Conservation (phyloP, 2,888 invertebrate genomes). For the Xanthia togata region DNA sequence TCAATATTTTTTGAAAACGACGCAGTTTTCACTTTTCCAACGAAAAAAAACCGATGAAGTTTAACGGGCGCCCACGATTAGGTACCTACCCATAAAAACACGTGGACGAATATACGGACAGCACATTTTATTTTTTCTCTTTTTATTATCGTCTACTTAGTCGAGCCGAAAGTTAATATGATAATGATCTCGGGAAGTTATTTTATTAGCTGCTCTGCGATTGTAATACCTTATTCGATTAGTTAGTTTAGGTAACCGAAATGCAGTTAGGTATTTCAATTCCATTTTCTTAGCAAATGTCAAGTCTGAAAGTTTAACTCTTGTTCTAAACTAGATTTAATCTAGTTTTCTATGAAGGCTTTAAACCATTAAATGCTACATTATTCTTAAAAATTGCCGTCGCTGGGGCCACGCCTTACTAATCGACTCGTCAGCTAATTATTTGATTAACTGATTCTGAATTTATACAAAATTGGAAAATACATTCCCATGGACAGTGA, state of each 20-base stretch:
- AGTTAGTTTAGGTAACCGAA: not conserved
- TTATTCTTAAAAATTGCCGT: not conserved
- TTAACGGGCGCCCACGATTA: not conserved
- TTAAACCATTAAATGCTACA: not conserved
- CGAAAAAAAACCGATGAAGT: not conserved
- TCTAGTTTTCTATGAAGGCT: not conserved
- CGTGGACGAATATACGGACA: not conserved
- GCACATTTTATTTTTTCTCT: not conserved
- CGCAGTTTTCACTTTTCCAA: no score
- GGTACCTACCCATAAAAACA: slow-evolving; percentile 2
- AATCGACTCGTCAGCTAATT: not conserved
- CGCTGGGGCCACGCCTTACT: slow-evolving; percentile 3
- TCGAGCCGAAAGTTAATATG: not conserved
- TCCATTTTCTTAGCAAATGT: not conserved
- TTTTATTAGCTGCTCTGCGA: not conserved
- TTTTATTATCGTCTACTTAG: not conserved
- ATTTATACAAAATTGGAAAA: not conserved
- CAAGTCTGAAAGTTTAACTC: not conserved
- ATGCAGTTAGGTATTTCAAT: not conserved
- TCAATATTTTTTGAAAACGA: no score
- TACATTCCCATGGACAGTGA: not conserved
- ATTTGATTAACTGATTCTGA: slow-evolving; percentile 1
- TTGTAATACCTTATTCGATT: not conserved
- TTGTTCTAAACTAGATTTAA: not conserved
- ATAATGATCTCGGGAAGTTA: slow-evolving; percentile 1